Evolutionary conservation across 1,140 invertebrate species (phyloP), one percentile per base, ranked within the genome.

Genomic region (Aplysia californica): DNA sequence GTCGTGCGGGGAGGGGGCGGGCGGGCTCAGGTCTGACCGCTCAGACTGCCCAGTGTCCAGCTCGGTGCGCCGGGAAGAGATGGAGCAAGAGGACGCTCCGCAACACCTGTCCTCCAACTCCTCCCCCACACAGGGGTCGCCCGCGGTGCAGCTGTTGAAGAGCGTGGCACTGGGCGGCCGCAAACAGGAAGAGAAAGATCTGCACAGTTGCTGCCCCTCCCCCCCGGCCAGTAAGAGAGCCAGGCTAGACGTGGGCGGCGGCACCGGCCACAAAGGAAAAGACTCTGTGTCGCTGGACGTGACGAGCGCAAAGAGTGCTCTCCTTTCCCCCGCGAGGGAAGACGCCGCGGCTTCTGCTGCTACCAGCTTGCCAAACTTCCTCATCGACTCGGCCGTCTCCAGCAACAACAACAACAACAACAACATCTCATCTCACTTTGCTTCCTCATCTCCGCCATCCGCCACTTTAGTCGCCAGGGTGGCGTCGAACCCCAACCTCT

Each of bases 1-100:
- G 0, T 10, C 31, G 1, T 56, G 38, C 10, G 50, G 68, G 38
- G 70, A 72, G 26, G 29, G n/a, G 31, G 10, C 21, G 4, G 26
- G 38, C 6, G 29, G 2, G 2, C 26, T 1, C 20, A 65, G 26
- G 20, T 50, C 29, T 35, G 41, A 26, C 33, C 59, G 39, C 20
- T 39, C 59, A 20, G 72, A 75, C 31, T 75, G 72, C 59, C 41
- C 61, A 38, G 72, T 75, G 1, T 75, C 72, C 18, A 75, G 72
- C 31, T 75, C 72, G 1, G 72, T 65, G 50, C 41, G 31, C 31
- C 50, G 72, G 18, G 72, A 66, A 26, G 72, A 75, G 15, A 39
- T 39, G 3, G 72, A 65, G 1, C 39, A 44, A 6, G 59, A 75
- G n/a, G 72, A 75, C 3, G 72, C 38, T 39, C 29, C 15, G 6